These are phyloP conservation scores for Aegypius monachus DNA, from an alignment of 2,113 vertebrate genomes.

Conservation along the genomic window DNA sequence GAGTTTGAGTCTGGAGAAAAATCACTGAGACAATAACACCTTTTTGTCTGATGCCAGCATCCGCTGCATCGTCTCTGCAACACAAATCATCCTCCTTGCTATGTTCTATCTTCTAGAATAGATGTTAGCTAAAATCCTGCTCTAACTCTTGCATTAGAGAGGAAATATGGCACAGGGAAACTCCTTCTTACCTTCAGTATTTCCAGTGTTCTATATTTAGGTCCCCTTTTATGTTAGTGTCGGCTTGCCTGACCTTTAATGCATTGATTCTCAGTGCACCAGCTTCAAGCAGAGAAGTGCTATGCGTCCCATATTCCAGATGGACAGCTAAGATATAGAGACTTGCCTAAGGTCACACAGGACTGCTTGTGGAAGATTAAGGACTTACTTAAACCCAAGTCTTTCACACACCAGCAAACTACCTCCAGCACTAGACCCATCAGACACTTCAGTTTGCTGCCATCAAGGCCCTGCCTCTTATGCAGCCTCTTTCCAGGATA, in stretches of 20 bases:
- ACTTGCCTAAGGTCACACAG: neutral
- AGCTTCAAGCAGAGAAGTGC: neutral
- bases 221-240: neutral
- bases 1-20: neutral
- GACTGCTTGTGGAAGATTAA: neutral
- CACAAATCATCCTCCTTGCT: neutral
- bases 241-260: neutral
- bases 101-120: slow-evolving; percentile 4
- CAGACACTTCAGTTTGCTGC: neutral
- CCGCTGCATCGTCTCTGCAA: neutral
- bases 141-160: neutral
- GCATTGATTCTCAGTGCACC: neutral
- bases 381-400: neutral
- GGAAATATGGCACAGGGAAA: neutral
- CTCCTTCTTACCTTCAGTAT: neutral
- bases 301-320: neutral
- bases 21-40: neutral
- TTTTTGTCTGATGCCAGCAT: slow-evolving; percentile 13
- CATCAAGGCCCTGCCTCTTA: neutral
- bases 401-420: neutral
- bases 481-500: neutral
- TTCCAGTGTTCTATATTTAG: neutral
- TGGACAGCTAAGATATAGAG: neutral
- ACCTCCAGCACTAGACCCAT: neutral
- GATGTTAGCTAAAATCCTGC: neutral